phyloP scores from a whole-genome alignment of 2,888 invertebrate genomes.

The Caenorhabditis japonica region DNA sequence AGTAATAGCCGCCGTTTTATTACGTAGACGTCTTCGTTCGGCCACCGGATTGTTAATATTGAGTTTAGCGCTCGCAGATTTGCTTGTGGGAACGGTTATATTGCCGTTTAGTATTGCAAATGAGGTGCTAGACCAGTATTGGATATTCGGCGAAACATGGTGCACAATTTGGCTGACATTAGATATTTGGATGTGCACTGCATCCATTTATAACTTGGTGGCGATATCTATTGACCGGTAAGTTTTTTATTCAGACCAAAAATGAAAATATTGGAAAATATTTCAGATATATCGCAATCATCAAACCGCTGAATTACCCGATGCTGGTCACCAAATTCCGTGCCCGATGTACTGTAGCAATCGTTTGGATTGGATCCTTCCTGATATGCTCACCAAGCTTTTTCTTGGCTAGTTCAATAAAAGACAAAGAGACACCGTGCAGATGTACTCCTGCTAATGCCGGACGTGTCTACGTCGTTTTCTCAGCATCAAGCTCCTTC shows the following conservation, averaged over 20 bases:
- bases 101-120: conserved; percentile 95
- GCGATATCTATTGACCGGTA: conserved; percentile 88
- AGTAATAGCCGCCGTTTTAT: conserved; percentile 76
- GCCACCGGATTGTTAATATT: conserved; percentile 97
- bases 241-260: no score
- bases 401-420: conserved; percentile 77
- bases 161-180: conserved; percentile 91
- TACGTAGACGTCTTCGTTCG: conserved; percentile 83
- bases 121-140: conserved; percentile 86
- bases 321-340: conserved; percentile 83
- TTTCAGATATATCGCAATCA: conserved; percentile 89
- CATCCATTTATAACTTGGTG: conserved; percentile 94
- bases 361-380: conserved; percentile 95
- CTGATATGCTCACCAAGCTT: conserved; percentile 96
- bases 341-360: conserved; percentile 78
- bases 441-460: conserved; percentile 91
- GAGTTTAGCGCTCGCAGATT: conserved; percentile 93
- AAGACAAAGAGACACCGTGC: conserved; percentile 78
- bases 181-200: conserved; percentile 99
- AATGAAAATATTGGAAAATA: no score
- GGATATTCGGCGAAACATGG: conserved; percentile 97
- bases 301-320: conserved; percentile 94
- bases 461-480: conserved; percentile 89
- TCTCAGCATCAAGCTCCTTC: conserved; percentile 91
- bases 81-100: conserved; percentile 91